Evolutionary conservation across 1,140 invertebrate genomes (phyloP), one percentile per base, ranked within the genome.

Genomic region (Aphaenogaster floridana): DNA sequence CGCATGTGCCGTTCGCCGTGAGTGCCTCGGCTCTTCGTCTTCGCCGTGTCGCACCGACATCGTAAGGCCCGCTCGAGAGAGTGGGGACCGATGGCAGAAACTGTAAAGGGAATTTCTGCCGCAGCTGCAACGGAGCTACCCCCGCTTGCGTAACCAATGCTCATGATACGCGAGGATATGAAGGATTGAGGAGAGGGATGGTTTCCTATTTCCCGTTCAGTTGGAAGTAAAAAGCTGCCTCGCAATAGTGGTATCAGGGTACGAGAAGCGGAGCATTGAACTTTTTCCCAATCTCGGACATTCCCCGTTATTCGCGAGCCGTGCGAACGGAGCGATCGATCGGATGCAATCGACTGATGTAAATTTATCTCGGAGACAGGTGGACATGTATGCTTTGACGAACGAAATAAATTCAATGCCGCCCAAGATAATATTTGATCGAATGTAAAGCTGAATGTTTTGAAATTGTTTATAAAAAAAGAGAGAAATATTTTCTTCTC

Each of bases 1-100:
- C 89, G 88, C 86, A 80, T 90, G 88, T 90, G 79, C 68, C 89
- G 74, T 85, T 90, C 89, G 7, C 86, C 74, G 66, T 50, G 54
- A 79, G 59, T 15, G 69, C 76, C 63, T 68, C 77, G 77, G 52
- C 48, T 69, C 76, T 59, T 69, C 85, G 74, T 81, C 86, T 64
- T 63, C 63, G 6, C 81, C 69, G 45, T 74, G 83, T 86, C 59
- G 59, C 48, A 45, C 45, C 36, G 63, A 74, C 63, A 34, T 74
- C 48, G 78, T 45, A 36, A 64, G 42, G 15, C 42, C 42, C 21
- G 34, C 3, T 68, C 42, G 39, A 21, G 45, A 17, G 52, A 39
- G 86, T 54, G 72, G 88, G 79, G 63, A 83, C 52, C 39, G 48
- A 28, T 71, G 45, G 71, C 54, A 57, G 83, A 86, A 81, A 90